Base-by-base conservation (phyloP, 2,888 invertebrate genomes). In the Cantharis rustica region DNA sequence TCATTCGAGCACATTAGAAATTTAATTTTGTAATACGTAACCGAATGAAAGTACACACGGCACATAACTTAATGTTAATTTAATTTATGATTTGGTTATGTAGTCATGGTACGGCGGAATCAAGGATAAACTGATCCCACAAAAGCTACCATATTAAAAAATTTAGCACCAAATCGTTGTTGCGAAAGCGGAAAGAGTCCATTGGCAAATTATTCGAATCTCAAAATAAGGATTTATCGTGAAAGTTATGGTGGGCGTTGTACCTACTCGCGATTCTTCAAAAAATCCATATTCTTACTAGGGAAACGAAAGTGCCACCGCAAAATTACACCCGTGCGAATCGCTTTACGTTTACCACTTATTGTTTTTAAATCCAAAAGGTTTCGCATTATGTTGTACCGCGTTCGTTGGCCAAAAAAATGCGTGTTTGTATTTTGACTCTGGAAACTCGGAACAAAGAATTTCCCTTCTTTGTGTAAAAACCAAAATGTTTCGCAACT, bases 401-500 rank as follows among this genome's bases (percentile, higher is more conserved):
- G n/a, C 7, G 77, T 69, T 66, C 77, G 75, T 73, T 78, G 73
- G 76, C 78, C 79, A 70, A 77, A 74, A 78, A 78, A 78, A 13
- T 66, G 23, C 11, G 64, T 47, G 23, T 23, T 75, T 79, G 76
- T 76, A 77, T 79, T 79, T 76, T 78, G 80, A 80, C 80, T 79
- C 80, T 80, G 80, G 78, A 76, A 76, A 79, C 76, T 79, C 72
- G 69, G 78, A 47, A 79, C 80, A 80, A 80, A 80, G 79, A 64
- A 73, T 71, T 72, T 23, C 17, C 66, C 72, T 80, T 77, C 80
- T 80, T 31, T 69, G 69, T 69, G 64, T 64, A 64, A 16, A 17
- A 64, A 16, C 17, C 7, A 64, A 16, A 64, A 10, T 20, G 7
- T 17, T 64, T 17, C 63, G 16, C 17, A 63, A 63, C 1, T 16